Evolutionary conservation across 23 tunicate genomes (phyloP).

Genomic region (Styela plicata): DNA sequence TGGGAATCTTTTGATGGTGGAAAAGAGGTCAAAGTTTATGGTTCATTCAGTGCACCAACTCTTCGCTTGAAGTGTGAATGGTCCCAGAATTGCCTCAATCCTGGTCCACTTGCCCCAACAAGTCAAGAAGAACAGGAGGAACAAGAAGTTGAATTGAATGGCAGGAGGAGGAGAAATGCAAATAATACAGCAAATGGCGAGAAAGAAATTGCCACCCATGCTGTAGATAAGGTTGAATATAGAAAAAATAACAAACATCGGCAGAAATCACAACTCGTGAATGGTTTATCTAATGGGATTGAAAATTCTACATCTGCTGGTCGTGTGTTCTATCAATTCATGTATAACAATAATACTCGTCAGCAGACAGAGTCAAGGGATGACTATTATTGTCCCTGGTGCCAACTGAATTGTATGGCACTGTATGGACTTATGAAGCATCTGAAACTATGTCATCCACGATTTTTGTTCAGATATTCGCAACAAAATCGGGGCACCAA

Average conservation of each 20-base stretch:
- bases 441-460: slow-evolving; percentile 75
- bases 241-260: slow-evolving; percentile 11
- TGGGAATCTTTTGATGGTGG: slow-evolving; percentile 96
- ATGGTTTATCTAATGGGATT: neutral
- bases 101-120: slow-evolving; percentile 25
- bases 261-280: neutral
- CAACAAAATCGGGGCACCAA: slow-evolving; percentile 22
- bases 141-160: slow-evolving; percentile 18
- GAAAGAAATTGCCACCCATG: neutral
- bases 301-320: neutral
- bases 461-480: slow-evolving; percentile 57
- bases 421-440: slow-evolving; percentile 87
- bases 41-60: slow-evolving; percentile 28
- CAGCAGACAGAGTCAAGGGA: slow-evolving; percentile 89
- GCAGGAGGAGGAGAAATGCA: neutral
- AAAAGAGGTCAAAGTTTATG: slow-evolving; percentile 70
- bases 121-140: slow-evolving; percentile 34
- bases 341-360: slow-evolving; percentile 83
- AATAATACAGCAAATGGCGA: neutral
- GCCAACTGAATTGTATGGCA: slow-evolving; percentile 75
- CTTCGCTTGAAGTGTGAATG: slow-evolving; percentile 17
- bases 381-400: slow-evolving; percentile 88
- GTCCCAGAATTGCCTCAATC: neutral
- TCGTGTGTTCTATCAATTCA: slow-evolving; percentile 75
- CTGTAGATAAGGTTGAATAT: slow-evolving; percentile 62